Base-by-base conservation (phyloP, 2,113 vertebrate genomes). In the Pollimyrus isidori region DNA sequence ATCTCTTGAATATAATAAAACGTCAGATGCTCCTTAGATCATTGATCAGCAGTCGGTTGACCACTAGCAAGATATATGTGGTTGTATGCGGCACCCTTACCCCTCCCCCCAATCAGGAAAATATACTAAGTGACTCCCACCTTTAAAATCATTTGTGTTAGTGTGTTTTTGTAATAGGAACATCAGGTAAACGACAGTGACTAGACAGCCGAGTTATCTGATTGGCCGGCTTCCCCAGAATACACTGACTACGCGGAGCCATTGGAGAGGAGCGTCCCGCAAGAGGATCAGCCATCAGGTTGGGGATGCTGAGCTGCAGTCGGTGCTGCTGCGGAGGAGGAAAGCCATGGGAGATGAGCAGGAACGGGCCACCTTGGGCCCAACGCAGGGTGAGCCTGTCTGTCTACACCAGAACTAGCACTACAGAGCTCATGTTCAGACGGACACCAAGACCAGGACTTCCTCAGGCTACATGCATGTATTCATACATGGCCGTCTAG, bases 321-420 rank as follows among this genome's bases (percentile, higher is more conserved):
- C 89, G 88, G 93, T 96, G 30, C 93, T 97, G 84, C 95, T 95
- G 91, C 95, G 94, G 39, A 94, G 96, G 45, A 96, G 97, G 26
- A 91, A 86, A n/a, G 94, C 88, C 50, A 95, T 96, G 86, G 95
- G 90, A 21, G 95, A 94, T 0, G 88, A 90, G 30, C 88, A 62
- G 85, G 91, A 91, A 84, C 13, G 23, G 0, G 1, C 73, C 17
- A 13, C 76, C 50, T 4, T 53, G 39, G 3, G 76, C 73, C 89
- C 91, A 86, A 19, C 90, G 65, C 91, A 92, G 9, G 94, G 95
- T 94, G 92, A 1, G 15, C 53, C 21, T 48, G 6, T 80, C 48
- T 35, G 26, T 52, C 73, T 48, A 19, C 35, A 58, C 7, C 21
- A 26, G 9, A 9, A 52, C 30, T 30, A 13, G 21, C 19, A 10